Base-by-base conservation (phyloP, 2,888 invertebrate species). In the Hofmannophila pseudospretella region DNA sequence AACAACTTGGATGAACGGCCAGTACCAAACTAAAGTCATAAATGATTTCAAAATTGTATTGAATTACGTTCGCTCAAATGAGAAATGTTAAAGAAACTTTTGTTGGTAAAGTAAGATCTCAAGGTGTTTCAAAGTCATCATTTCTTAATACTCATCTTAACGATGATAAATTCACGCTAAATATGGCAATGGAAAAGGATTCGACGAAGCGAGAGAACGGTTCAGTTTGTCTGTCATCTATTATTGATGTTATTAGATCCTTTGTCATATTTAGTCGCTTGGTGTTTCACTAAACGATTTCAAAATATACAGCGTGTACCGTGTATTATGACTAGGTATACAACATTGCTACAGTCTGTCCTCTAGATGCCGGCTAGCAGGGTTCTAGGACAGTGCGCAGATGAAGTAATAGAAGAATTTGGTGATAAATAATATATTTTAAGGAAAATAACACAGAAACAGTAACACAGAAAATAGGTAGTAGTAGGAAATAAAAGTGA, bases 211-310 rank as follows among this genome's bases (percentile, higher is more conserved):
- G 72, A 54, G 47, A 63, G 53, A 63, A 63, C 41, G 45, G 54
- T 46, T 45, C 42, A 62, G 59, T 57, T 62, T 67, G 61, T 62
- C 57, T 45, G 60, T 60, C 47, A 55, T 35, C 46, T 50, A 57
- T 66, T 71, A 68, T 70, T 62, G 65, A 70, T 69, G 62, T 62
- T 74, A 75, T 75, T 74, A 69, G 58, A 44, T 49, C 59, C 52
- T 65, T 79, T 81, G 73, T 79, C 58, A 49, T 55, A 53, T 63
- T 58, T 60, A 67, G 54, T 59, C 51, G 66, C 55, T 65, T 59
- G 56, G 62, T 59, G 61, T 66, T 67, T 58, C 54, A 59, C 58
- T 68, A 16, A 16, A 16, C n/a, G n/a, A n/a, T n/a, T n/a, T n/a
- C n/a, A n/a, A n/a, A n/a, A n/a, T n/a, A n/a, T n/a, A n/a, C n/a